Conservation (phyloP, 2,888 invertebrate genomes). For the Listrodromus nycthemerus region DNA sequence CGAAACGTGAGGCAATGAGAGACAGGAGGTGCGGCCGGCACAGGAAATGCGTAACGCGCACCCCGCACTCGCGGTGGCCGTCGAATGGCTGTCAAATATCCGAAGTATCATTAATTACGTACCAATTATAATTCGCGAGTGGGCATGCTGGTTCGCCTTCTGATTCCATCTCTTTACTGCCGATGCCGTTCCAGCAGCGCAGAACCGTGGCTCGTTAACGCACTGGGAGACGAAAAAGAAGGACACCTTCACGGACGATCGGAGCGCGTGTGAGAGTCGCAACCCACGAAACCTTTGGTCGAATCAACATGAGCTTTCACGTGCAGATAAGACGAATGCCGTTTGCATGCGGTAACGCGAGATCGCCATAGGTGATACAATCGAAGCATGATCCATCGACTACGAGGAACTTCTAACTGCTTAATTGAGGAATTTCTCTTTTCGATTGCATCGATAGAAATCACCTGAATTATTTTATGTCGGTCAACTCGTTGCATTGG, state of each 20-base stretch:
- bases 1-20: conserved; percentile 62
- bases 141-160: conserved; percentile 60
- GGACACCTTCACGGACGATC: conserved; percentile 33
- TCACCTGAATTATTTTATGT: background rate
- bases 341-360: conserved; percentile 51
- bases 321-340: conserved; percentile 58
- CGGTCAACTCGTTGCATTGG: background rate
- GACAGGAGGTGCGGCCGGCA: conserved; percentile 42
- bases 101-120: conserved; percentile 79
- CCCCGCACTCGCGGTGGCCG: conserved; percentile 51
- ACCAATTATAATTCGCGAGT: conserved; percentile 79
- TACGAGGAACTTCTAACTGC: conserved; percentile 35
- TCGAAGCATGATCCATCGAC: conserved; percentile 15
- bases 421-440: conserved; percentile 24
- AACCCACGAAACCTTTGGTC: conserved; percentile 51
- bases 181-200: conserved; percentile 13
- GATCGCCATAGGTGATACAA: conserved; percentile 43
- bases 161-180: conserved; percentile 57
- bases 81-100: conserved; percentile 77
- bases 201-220: conserved; percentile 59
- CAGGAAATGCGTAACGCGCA: conserved; percentile 71
- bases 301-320: conserved; percentile 60
- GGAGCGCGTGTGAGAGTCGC: conserved; percentile 48
- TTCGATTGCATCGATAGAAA: background rate
- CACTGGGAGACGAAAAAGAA: conserved; percentile 22